These are phyloP conservation scores for Nudaria mundana DNA, from an alignment of 2,888 invertebrate species.

Conservation along the genomic window DNA sequence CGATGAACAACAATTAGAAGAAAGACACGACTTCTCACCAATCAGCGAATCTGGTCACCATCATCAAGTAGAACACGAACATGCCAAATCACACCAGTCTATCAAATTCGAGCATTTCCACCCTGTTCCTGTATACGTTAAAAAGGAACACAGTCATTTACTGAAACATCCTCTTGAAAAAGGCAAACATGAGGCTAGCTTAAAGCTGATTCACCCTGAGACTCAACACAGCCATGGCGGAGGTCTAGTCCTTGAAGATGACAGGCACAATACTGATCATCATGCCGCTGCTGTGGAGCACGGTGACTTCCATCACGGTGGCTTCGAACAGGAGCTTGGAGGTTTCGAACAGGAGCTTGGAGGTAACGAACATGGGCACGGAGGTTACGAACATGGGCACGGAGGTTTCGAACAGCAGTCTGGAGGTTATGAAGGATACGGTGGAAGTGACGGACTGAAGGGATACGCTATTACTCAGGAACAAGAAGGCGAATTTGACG, in stretches of 20 bases:
- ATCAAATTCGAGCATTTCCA: slow-evolving; percentile 87
- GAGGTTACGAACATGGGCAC: slow-evolving; percentile 37
- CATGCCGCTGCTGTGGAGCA: slow-evolving; percentile 49
- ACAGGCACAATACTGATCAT: slow-evolving; percentile 70
- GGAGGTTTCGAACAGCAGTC: slow-evolving; percentile 30
- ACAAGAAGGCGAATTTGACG: slow-evolving; percentile 55
- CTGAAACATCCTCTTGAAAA: slow-evolving; percentile 84
- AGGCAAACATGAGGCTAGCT: slow-evolving; percentile 81
- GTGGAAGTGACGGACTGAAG: slow-evolving; percentile 61
- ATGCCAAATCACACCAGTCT: slow-evolving; percentile 86
- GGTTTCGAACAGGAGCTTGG: slow-evolving; percentile 33
- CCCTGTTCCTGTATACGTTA: slow-evolving; percentile 85
- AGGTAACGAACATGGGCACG: slow-evolving; percentile 39
- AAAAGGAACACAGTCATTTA: slow-evolving; percentile 84
- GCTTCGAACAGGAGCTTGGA: slow-evolving; percentile 30
- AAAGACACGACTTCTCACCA: slow-evolving; percentile 59
- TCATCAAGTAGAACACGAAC: slow-evolving; percentile 83
- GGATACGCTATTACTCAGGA: slow-evolving; percentile 53
- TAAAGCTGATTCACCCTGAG: slow-evolving; percentile 83
- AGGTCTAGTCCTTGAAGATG: slow-evolving; percentile 82
- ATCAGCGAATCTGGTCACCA: slow-evolving; percentile 79
- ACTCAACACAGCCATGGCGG: slow-evolving; percentile 80
- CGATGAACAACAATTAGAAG: slow-evolving; percentile 66
- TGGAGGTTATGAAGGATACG: slow-evolving; percentile 49
- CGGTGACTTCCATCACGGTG: slow-evolving; percentile 40